Conservation (phyloP, 2,797 vertebrate species). For the Pipistrellus pygmaeus region DNA sequence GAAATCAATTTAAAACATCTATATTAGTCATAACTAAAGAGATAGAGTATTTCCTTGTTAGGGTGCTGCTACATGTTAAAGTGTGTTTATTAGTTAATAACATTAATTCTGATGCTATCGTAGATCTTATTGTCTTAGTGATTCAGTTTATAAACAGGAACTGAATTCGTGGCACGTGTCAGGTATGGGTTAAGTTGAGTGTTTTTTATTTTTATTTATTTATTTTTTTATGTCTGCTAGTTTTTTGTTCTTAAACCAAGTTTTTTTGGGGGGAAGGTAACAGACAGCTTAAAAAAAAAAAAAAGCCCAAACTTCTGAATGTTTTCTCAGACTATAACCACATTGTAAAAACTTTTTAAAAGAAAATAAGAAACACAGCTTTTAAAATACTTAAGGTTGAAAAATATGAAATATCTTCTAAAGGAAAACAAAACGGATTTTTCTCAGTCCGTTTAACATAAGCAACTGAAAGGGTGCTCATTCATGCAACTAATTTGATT, state of each 20-base stretch:
- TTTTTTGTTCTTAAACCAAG: conserved; percentile 42
- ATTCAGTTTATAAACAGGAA: not conserved
- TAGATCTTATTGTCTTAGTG: not conserved
- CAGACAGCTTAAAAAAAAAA: not conserved
- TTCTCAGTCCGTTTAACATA: conserved; percentile 74
- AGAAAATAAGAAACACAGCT: not conserved
- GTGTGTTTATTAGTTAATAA: not conserved
- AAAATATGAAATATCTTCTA: conserved; percentile 73
- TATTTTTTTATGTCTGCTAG: not conserved
- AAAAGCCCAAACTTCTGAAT: conserved; percentile 39
- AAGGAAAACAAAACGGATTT: conserved; percentile 73
- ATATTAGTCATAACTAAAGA: not conserved
- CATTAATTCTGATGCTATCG: not conserved
- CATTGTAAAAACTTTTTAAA: conserved; percentile 50
- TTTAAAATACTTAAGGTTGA: conserved; percentile 72
- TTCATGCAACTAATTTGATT: conserved; percentile 77
- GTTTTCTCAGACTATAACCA: conserved; percentile 52
- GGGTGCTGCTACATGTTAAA: conserved; percentile 27
- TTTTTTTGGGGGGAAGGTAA: not conserved
- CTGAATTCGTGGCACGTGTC: not conserved
- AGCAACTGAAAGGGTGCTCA: conserved; percentile 69
- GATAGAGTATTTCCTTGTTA: conserved; percentile 32
- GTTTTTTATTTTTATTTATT: too few species aligned
- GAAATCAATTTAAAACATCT: not conserved
- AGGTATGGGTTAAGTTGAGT: not conserved